A percentile compares a stretch with the other conserved stretches of the same genome.
phyloP scores from a whole-genome alignment of 2,888 invertebrate species.

The Phlogophora meticulosa region DNA sequence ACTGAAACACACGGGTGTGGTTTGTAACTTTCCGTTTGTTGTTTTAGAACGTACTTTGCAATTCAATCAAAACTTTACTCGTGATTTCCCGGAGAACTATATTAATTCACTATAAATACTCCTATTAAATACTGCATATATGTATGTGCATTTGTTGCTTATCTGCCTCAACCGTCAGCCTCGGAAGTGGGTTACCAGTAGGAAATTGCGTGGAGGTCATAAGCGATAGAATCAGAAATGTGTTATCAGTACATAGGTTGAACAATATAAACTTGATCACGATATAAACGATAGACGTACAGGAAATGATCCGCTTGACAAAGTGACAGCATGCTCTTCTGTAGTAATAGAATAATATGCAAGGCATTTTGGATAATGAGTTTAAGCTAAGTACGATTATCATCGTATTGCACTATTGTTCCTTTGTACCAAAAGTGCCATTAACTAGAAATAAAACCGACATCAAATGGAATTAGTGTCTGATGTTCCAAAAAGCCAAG shows the following conservation, averaged over 20 bases:
- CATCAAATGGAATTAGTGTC: not conserved
- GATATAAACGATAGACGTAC: not conserved
- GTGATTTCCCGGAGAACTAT: not conserved
- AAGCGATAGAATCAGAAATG: conserved; percentile 24
- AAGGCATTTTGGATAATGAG: not conserved
- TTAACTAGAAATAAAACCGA: not conserved
- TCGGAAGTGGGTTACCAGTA: conserved; percentile 49
- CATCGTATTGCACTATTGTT: not conserved
- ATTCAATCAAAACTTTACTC: not conserved
- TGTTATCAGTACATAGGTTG: conserved; percentile 36
- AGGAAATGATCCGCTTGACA: not conserved
- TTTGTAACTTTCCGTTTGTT: not conserved
- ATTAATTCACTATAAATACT: not conserved
- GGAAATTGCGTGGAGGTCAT: conserved; percentile 42
- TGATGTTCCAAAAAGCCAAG: not conserved
- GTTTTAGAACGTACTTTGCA: not conserved
- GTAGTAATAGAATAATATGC: not conserved
- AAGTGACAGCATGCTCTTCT: not conserved
- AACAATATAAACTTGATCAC: conserved; percentile 5
- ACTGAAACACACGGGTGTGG: not conserved
- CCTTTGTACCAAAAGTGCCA: not conserved
- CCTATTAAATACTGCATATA: not conserved
- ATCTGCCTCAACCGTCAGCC: conserved; percentile 18
- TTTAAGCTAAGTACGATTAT: not conserved
- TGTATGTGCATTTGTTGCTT: conserved; percentile 37